Conservation (phyloP, 2,888 invertebrate genomes). For the Xanthorhoe spadicearia region DNA sequence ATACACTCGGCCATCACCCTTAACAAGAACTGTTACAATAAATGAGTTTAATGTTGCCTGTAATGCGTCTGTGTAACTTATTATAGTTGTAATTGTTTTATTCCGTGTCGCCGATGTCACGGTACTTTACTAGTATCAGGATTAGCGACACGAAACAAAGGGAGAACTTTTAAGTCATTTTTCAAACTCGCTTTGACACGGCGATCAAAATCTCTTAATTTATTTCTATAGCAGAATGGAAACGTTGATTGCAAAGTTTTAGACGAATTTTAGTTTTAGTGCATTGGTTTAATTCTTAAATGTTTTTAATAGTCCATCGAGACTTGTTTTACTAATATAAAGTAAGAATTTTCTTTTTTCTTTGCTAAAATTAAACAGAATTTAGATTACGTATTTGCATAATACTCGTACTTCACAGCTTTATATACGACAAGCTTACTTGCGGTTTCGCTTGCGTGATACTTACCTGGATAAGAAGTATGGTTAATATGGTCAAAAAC, state of each 20-base stretch:
- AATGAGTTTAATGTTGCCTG: background rate
- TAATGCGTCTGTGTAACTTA: slow-evolving; percentile 20
- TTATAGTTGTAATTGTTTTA: slow-evolving; percentile 43
- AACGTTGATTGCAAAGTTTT: slow-evolving; percentile 1
- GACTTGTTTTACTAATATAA: background rate
- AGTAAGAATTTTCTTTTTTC: no score
- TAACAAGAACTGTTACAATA: background rate
- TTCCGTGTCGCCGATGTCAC: slow-evolving; percentile 39
- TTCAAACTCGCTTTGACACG: slow-evolving; percentile 37
- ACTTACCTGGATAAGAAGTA: no score
- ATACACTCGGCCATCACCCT: no score
- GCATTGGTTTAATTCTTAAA: background rate
- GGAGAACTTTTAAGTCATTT: slow-evolving; percentile 34
- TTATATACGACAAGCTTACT: no score
- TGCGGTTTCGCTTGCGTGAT: no score
- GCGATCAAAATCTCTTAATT: slow-evolving; percentile 37
- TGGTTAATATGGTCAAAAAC: no score
- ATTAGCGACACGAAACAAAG: slow-evolving; percentile 34
- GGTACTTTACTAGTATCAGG: slow-evolving; percentile 33
- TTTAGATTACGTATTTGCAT: no score
- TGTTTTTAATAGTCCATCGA: background rate
- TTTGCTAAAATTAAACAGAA: no score
- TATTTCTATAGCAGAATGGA: slow-evolving; percentile 29
- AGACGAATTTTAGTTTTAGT: background rate
- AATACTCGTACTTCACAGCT: no score